phyloP scores from a whole-genome alignment of 2,113 vertebrate species.

The Macrotus californicus region DNA sequence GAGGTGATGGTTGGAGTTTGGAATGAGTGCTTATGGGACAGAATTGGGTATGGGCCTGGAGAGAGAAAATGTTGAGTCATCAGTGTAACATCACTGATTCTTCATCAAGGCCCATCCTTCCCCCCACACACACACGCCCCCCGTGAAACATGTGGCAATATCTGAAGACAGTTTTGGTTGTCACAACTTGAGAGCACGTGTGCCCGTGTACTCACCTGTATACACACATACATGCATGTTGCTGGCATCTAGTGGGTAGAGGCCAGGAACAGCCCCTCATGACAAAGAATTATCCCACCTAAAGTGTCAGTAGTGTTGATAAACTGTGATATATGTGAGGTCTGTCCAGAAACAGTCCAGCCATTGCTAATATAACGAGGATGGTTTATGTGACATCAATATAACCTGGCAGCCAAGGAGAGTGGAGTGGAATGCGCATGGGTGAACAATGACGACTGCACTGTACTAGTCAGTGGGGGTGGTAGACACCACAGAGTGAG shows the following conservation, averaged over 20 bases:
- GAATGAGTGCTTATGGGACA: not conserved
- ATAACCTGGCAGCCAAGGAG: too few species aligned
- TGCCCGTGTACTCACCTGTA: not conserved
- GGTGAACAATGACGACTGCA: too few species aligned
- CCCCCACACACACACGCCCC: too few species aligned
- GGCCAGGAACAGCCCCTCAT: not conserved
- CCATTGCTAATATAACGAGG: too few species aligned
- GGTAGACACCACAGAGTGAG: too few species aligned
- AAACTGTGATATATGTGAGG: not conserved
- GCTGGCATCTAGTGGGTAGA: not conserved
- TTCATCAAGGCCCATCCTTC: not conserved
- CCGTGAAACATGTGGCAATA: not conserved
- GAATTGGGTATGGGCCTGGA: not conserved
- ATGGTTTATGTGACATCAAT: too few species aligned
- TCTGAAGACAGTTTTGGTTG: not conserved
- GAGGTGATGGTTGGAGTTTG: not conserved
- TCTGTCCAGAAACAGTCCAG: too few species aligned
- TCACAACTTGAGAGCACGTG: not conserved
- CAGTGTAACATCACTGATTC: not conserved
- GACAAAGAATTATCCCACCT: not conserved
- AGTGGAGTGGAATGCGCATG: too few species aligned
- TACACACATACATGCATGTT: not conserved
- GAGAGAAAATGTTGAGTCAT: not conserved
- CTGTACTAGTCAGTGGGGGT: too few species aligned
- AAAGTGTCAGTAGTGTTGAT: not conserved